A percentile compares a stretch with the other conserved stretches of the same genome.
phyloP scores from a whole-genome alignment of 2,113 vertebrate genomes.

The Chionomys nivalis region DNA sequence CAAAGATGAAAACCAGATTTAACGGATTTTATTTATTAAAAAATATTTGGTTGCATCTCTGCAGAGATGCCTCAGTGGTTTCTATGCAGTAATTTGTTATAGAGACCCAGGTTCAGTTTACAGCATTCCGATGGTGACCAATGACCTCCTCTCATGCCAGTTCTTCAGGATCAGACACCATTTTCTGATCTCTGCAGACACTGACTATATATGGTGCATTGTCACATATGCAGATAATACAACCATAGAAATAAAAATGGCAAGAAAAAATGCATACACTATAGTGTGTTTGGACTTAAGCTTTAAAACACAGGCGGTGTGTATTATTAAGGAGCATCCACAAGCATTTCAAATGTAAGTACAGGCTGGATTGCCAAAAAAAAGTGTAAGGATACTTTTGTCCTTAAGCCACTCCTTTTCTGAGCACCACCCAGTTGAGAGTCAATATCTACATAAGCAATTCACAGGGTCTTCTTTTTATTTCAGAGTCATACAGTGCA shows the following conservation, averaged over 20 bases:
- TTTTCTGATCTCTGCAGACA: background rate
- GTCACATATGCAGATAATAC: background rate
- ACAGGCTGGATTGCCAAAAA: background rate
- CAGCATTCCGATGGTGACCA: background rate
- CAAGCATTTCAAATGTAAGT: background rate
- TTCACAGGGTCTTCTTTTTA: background rate
- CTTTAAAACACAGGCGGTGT: background rate
- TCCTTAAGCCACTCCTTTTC: background rate
- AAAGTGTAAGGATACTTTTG: background rate
- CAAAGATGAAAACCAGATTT: background rate
- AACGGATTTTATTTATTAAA: background rate
- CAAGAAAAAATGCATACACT: background rate
- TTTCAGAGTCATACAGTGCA: background rate
- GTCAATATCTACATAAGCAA: background rate
- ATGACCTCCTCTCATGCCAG: background rate
- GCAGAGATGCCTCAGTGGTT: background rate
- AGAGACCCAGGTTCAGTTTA: background rate
- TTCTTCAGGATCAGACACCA: background rate
- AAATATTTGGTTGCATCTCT: background rate
- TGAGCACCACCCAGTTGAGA: background rate
- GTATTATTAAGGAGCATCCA: background rate
- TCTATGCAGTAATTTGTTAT: background rate
- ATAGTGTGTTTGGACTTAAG: background rate
- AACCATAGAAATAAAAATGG: background rate
- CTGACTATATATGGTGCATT: background rate